Evolutionary conservation across 1,140 invertebrate species (phyloP).

Genomic region (Battus philenor): DNA sequence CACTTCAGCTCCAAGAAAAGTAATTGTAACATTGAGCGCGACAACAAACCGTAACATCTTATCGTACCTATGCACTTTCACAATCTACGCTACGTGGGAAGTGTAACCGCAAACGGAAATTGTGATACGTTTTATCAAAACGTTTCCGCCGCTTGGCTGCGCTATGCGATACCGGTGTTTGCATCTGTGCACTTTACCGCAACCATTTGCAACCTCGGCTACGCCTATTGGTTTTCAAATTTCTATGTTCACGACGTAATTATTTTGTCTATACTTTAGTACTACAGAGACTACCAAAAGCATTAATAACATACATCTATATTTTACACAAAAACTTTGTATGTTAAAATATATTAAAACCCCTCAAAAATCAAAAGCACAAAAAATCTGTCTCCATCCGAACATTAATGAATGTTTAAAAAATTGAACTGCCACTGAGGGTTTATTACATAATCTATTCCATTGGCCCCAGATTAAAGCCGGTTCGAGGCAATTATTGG

Average conservation of each 20-base stretch:
- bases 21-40: neutral
- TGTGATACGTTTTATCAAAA: constrained; percentile 16
- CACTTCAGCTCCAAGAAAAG: too few species aligned
- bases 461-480: constrained; percentile 16
- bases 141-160: constrained; percentile 9
- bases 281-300: too few species aligned
- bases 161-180: constrained; percentile 9
- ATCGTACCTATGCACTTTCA: constrained; percentile 1
- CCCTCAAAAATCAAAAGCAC: neutral
- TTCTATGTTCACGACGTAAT: constrained; percentile 8
- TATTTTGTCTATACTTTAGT: too few species aligned
- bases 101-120: constrained; percentile 8
- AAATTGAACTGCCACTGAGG: constrained; percentile 11
- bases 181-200: constrained; percentile 11
- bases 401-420: constrained; percentile 7
- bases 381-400: neutral
- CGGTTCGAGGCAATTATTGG: constrained; percentile 16
- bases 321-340: too few species aligned
- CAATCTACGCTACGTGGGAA: constrained; percentile 3
- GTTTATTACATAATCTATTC: constrained; percentile 15
- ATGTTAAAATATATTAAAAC: neutral
- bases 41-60: neutral
- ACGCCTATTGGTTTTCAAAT: constrained; percentile 11
- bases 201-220: constrained; percentile 10
- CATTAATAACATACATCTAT: too few species aligned